Base-by-base conservation (phyloP, 1,140 invertebrate species). In the Chironomus striatipennis region DNA sequence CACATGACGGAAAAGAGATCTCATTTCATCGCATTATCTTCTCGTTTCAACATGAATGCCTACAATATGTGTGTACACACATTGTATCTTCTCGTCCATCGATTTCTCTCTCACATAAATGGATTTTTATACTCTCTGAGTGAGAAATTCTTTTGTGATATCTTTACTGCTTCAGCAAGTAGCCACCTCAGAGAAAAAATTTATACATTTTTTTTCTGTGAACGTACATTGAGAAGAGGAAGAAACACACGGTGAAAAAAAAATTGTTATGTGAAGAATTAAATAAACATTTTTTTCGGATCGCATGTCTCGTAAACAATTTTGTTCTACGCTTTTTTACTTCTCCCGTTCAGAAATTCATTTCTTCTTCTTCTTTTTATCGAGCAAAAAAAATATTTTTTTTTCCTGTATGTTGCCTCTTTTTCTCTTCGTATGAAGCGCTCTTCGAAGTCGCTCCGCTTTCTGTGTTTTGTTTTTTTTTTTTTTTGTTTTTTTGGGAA, bases 201-300 rank as follows among this genome's bases (percentile, higher is more conserved):
- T 2, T 34, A 34, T 34, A 34, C 5, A 34, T 34, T n/a, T n/a
- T n/a, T n/a, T n/a, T n/a, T n/a, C n/a, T n/a, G n/a, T n/a, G n/a
- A n/a, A 34, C 24, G 5, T 34, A 34, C 24, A 34, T 34, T 34
- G 24, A 34, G 24, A 34, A 34, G 24, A 34, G 24, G 24, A 34
- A 34, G 24, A 34, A 34, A 34, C 24, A 34, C 24, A 34, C 24
- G 24, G 24, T 34, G n/a, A 67, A 67, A 20, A 70, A 70, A 70
- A 70, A 70, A 70, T 70, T 20, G 20, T 9, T 70, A 20, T 70
- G 65, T 70, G 65, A 20, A 21, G 65, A 70, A 70, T 70, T 70
- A 70, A 70, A 70, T 70, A 70, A 70, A 70, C 65, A 70, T 70
- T 70, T 70, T 70, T 70, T 70, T 70, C 65, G 65, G 65, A 70